Base-by-base conservation (phyloP, 1,140 invertebrate genomes). In the Pseudachorutes palmiensis region DNA sequence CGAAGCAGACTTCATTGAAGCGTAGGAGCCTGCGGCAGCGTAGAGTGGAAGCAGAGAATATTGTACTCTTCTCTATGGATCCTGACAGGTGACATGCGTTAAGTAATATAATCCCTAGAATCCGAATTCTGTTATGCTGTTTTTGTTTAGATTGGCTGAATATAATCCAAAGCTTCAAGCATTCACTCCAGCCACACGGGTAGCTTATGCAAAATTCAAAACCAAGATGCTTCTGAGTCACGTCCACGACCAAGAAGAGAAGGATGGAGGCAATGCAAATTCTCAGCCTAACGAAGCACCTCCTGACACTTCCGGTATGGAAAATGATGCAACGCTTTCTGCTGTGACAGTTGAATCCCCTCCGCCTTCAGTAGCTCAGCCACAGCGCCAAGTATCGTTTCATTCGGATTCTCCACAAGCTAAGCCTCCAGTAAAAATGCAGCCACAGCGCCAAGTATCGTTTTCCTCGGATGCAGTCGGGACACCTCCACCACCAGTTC, bases 141-240 rank as follows among this genome's bases (percentile, higher is more conserved):
- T 33, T 48, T 64, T 64, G 16, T 41, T 70, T 24, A 89, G 29
- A 76, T 90, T 69, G 45, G 63, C 74, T 33, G 87, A 89, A 75
- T 91, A 87, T 75, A 92, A 91, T 82, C 90, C 90, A 0, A 88
- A 87, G 75, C 77, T 91, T 41, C 83, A 84, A 3, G 83, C 83
- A 5, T 84, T 90, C 0, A 84, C 88, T 0, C 85, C 87, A 2
- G 85, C 84, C 0, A 88, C 89, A 0, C 81, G 89, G 73, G 83
- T 91, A 22, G 90, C 90, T 1, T 91, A 91, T 72, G 89, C 88
- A 31, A 91, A 91, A 77, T 92, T 92, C 75, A 91, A 91, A 84
- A 83, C 86, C 45, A 85, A 80, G 62, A 84, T 85, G 71, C 81
- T 86, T 41, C 82, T 83, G 63, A 68, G 69, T 19, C 65, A 70